A percentile compares a stretch with the other conserved stretches of the same genome.
Evolutionary conservation across 2,113 vertebrate genomes (phyloP).

Genomic region (Corvus moneduloides): DNA sequence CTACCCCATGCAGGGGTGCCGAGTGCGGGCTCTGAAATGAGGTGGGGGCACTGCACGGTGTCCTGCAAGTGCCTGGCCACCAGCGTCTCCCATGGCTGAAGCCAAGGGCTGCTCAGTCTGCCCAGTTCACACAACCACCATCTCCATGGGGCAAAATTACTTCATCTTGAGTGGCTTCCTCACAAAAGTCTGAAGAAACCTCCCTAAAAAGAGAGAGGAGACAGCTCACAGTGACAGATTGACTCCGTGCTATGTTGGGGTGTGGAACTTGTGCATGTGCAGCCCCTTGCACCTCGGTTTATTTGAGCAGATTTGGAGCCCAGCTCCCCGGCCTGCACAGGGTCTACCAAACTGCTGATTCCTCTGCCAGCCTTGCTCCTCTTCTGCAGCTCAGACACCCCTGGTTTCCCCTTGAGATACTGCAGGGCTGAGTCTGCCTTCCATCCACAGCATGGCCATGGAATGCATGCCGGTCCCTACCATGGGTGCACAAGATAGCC

Average conservation of each 20-base stretch:
- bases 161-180: neutral
- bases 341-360: neutral
- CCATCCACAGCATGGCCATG: neutral
- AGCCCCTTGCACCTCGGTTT: neutral
- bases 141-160: fast-evolving
- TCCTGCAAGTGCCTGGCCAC: fast-evolving
- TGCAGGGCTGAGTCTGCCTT: neutral
- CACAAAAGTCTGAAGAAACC: neutral
- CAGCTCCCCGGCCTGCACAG: neutral
- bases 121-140: neutral
- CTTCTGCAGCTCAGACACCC: neutral
- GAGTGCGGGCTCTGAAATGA: fast-evolving
- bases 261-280: fast-evolving
- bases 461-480: neutral
- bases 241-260: fast-evolving
- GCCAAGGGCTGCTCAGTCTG: neutral
- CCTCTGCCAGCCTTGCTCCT: neutral
- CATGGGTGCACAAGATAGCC: neutral
- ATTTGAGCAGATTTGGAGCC: neutral
- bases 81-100: fast-evolving
- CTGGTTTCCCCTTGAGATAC: neutral
- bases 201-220: neutral
- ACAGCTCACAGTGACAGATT: neutral
- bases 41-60: neutral
- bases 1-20: neutral